Base-by-base conservation (phyloP, 2,797 vertebrate genomes). In the Muscicapa striata region DNA sequence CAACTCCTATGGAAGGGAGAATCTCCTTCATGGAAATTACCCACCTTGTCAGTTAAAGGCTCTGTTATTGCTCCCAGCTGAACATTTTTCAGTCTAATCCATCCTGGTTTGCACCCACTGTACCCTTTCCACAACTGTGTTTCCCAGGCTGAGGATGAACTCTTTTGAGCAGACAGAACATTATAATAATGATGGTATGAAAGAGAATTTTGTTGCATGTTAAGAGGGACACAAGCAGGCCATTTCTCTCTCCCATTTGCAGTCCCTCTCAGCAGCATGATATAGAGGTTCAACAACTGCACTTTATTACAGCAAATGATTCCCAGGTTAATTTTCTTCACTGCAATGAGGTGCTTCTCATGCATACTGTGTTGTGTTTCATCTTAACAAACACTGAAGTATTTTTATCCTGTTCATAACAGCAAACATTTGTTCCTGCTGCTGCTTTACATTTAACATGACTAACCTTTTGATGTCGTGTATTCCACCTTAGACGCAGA, bases 401-500 rank as follows among this genome's bases (percentile, higher is more conserved):
- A 4, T 48, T 59, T 81, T 74, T 32, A 64, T 81, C 15, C 32
- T 54, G 27, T 66, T 77, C 68, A 17, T 84, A 59, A 45, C 72
- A 85, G 21, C 52, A 67, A 74, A n/a, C 20, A 9, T 43, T 66
- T 89, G 21, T 61, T 90, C 52, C 48, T 90, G 45, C 49, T 88
- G 49, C 36, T 78, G 43, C 40, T 78, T 55, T 68, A 21, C 15
- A 3, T 64, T 40, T 68, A 51, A 10, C 19, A 1, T 69, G 32
- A 43, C 83, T 97, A 73, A 96, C 59, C 46, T 93, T 92, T 30
- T 57, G 62, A 18, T 96, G 88, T 95, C 6, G 4, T 95, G 20
- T 90, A 16, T 96, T 95, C 73, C 49, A 34, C 87, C 94, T 54
- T 91, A 99, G 99, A 92, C 98, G 99, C 82, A 98, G 98, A 96